Evolutionary conservation across 2,888 invertebrate genomes (phyloP).

Genomic region (Lordiphosa fenestrarum): DNA sequence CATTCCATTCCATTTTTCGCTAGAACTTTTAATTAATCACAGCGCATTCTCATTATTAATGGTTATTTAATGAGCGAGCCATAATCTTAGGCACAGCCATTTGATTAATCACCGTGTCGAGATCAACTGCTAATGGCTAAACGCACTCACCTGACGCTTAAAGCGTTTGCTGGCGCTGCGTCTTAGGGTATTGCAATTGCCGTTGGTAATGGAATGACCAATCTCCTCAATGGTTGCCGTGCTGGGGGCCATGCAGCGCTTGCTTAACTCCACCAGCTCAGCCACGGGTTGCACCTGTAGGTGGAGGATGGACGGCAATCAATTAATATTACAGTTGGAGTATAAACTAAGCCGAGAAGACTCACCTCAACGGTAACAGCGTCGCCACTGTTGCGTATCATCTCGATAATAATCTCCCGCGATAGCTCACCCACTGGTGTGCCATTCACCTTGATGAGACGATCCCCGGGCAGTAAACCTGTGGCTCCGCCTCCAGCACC

Average conservation of each 20-base stretch:
- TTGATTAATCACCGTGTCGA: conserved; percentile 43
- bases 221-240: conserved; percentile 72
- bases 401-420: conserved; percentile 95
- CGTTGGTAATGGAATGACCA: conserved; percentile 73
- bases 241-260: conserved; percentile 83
- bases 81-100: background rate
- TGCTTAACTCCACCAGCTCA: conserved; percentile 93
- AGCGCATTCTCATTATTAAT: too few relatives aligned
- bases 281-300: conserved; percentile 95
- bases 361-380: conserved; percentile 91
- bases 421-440: conserved; percentile 91
- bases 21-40: too few relatives aligned
- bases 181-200: conserved; percentile 87
- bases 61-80: conserved; percentile 8
- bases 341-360: conserved; percentile 22
- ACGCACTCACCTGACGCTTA: conserved; percentile 81
- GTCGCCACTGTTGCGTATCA: conserved; percentile 92
- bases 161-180: conserved; percentile 91
- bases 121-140: background rate
- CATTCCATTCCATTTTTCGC: too few relatives aligned
- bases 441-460: conserved; percentile 94
- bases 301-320: background rate
- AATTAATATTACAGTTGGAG: background rate
- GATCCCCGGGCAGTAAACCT: conserved; percentile 96
- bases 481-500: conserved; percentile 89